Evolutionary conservation across 2,797 vertebrate genomes (phyloP).

Genomic region (Streptopelia turtur): DNA sequence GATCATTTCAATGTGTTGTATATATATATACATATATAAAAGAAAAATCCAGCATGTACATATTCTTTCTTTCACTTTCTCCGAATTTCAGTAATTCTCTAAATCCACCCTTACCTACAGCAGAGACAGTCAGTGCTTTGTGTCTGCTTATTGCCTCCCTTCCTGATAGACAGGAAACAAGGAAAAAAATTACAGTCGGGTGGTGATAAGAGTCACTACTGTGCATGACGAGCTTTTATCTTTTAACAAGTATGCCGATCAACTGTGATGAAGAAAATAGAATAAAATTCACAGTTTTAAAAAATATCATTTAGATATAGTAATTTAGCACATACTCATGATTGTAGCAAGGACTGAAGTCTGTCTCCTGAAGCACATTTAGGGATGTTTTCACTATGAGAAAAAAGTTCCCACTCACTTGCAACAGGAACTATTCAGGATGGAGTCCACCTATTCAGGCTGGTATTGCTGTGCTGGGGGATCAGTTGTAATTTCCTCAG

Average conservation of each 20-base stretch:
- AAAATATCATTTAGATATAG: background rate
- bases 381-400: background rate
- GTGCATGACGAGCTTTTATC: background rate
- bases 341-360: background rate
- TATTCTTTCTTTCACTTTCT: background rate
- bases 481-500: background rate
- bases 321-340: background rate
- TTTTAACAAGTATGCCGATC: background rate
- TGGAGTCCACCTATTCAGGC: background rate
- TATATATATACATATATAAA: background rate
- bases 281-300: background rate
- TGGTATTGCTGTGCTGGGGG: background rate
- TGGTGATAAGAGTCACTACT: background rate
- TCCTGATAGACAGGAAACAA: constrained; percentile 18
- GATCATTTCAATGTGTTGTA: background rate
- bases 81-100: background rate
- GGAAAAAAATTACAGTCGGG: background rate
- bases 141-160: background rate
- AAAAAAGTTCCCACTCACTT: background rate
- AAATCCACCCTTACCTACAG: background rate
- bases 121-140: background rate
- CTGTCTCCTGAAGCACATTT: background rate
- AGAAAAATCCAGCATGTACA: background rate
- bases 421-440: background rate
- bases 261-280: background rate